Evolutionary conservation across 2,888 invertebrate genomes (phyloP), one percentile per base, ranked within the genome.

Genomic region (Nomada lathburiana): DNA sequence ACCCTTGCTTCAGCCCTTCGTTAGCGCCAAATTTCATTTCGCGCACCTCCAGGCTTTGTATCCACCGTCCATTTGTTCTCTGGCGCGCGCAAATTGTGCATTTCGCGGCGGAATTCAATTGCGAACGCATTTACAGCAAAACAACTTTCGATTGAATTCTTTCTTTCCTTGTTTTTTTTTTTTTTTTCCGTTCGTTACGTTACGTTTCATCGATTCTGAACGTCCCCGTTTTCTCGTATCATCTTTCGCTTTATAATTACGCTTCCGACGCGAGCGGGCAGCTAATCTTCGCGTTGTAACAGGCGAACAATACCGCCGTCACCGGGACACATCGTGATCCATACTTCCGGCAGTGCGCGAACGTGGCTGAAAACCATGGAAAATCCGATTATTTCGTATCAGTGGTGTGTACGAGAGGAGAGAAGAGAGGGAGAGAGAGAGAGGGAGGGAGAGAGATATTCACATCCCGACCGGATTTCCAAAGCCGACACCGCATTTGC

Each of bases 311-410:
- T 81, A 67, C 76, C 67, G 69, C 50, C 80, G 53, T 80, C 79
- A 62, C 62, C 68, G 42, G 78, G 74, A 83, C 67, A 63, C 70
- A 83, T 80, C 76, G 76, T 67, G 81, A 77, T 68, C 64, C 73
- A 64, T 55, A 59, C 73, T 81, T 85, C 79, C 76, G 85, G 77
- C 52, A 4, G 59, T 42, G 73, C 72, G 71, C 69, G 72, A 86
- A 76, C 64, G 83, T 44, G 73, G 72, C 77, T 75, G 86, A 86
- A 86, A 86, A 85, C 80, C 83, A 73, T 77, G 76, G 86, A 85
- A 86, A 87, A 86, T 86, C 83, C 78, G 79, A 87, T 86, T 87
- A 87, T 73, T 36, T 80, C 85, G 76, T 75, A 73, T 78, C 80
- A 74, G 20, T 59, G 68, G 50, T 62, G 65, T 67, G 60, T 60